Conservation (phyloP, 1,140 invertebrate species). For the Asobara japonica region DNA sequence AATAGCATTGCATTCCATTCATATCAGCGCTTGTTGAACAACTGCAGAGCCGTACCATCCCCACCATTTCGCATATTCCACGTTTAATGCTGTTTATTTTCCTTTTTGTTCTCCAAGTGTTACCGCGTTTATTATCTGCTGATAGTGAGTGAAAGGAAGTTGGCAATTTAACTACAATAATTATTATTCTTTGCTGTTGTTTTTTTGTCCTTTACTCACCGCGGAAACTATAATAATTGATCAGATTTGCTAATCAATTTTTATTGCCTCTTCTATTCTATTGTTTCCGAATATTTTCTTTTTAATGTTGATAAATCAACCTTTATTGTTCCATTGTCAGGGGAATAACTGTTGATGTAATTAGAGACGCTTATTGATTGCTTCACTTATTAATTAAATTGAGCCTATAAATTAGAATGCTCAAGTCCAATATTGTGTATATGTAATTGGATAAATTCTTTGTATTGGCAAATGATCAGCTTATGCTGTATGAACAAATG, state of each 20-base stretch:
- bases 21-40: conserved; percentile 53
- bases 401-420: too few species aligned
- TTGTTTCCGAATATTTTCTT: neutral
- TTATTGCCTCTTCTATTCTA: neutral
- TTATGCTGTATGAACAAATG: neutral
- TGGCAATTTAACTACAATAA: neutral
- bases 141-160: conserved; percentile 3
- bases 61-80: neutral
- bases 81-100: neutral
- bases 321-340: conserved; percentile 5
- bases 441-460: too few species aligned
- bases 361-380: neutral
- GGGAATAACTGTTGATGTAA: neutral
- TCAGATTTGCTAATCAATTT: conserved; percentile 4
- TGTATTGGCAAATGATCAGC: neutral
- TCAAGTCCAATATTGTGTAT: too few species aligned
- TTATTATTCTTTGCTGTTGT: neutral
- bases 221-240: neutral
- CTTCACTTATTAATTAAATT: neutral
- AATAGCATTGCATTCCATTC: conserved; percentile 63
- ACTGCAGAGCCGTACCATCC: conserved; percentile 33
- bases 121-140: neutral
- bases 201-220: neutral
- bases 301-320: neutral
- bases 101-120: neutral